Conservation (phyloP, 2,888 invertebrate genomes). For the Piscicola geometra region DNA sequence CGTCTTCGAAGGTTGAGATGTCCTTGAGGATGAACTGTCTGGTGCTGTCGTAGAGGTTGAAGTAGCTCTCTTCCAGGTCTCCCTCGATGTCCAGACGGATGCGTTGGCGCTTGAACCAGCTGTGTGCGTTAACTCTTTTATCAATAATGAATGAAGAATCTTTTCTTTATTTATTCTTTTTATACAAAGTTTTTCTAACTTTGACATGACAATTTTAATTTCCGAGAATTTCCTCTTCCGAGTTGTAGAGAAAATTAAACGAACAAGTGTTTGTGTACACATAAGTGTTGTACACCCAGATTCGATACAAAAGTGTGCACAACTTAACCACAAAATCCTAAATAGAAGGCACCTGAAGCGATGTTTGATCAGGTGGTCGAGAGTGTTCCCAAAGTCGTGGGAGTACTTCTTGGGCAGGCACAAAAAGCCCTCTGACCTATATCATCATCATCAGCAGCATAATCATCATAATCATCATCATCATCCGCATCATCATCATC, state of each 20-base stretch:
- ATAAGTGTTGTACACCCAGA: not conserved
- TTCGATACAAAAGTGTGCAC: not conserved
- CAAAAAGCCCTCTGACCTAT: constrained; percentile 82
- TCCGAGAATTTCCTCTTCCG: too few relatives aligned
- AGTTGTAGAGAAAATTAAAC: too few relatives aligned
- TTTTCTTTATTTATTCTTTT: constrained; percentile 29
- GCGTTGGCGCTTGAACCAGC: constrained; percentile 80
- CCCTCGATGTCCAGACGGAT: constrained; percentile 81
- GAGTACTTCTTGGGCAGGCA: constrained; percentile 83
- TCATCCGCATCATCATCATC: not conserved
- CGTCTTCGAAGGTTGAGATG: constrained; percentile 57
- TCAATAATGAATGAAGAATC: too few relatives aligned
- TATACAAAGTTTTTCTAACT: too few relatives aligned
- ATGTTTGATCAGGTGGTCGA: constrained; percentile 67
- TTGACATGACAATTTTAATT: too few relatives aligned
- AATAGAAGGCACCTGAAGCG: constrained; percentile 61
- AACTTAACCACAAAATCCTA: not conserved
- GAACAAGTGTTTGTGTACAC: too few relatives aligned
- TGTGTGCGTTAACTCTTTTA: too few relatives aligned
- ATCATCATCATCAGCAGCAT: constrained; percentile 13
- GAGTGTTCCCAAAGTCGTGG: constrained; percentile 70
- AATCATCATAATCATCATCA: not conserved
- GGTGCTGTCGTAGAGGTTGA: constrained; percentile 69
- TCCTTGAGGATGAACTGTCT: constrained; percentile 60
- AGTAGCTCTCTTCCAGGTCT: constrained; percentile 63